These are phyloP conservation scores for Sebastes iracundus DNA, from an alignment of 2,797 vertebrate species.

Conservation along the genomic window DNA sequence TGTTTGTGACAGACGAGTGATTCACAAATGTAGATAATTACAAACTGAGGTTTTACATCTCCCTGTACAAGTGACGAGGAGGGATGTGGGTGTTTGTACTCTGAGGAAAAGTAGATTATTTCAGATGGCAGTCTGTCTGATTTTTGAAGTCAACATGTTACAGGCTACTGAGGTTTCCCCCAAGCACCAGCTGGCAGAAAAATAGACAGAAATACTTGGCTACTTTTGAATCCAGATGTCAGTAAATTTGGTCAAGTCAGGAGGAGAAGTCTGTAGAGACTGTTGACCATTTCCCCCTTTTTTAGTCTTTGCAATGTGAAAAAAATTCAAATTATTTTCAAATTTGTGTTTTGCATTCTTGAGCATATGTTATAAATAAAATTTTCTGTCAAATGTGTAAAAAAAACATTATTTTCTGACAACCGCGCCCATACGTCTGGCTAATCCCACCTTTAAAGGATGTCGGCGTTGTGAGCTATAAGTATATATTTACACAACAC, in stretches of 20 bases:
- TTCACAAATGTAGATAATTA: slow-evolving; percentile 9
- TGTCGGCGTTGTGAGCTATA: not conserved
- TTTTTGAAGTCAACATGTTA: slow-evolving; percentile 43
- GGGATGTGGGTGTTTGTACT: not conserved
- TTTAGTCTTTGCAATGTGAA: not conserved
- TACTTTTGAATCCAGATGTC: slow-evolving; percentile 6
- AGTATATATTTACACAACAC: not conserved
- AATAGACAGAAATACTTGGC: not conserved
- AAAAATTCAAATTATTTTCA: not conserved
- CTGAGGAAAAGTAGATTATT: not conserved
- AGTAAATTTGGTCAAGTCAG: not conserved
- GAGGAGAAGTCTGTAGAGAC: not conserved
- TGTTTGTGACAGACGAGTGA: slow-evolving; percentile 17
- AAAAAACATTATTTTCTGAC: not conserved
- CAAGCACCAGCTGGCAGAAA: not conserved
- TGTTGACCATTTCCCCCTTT: not conserved
- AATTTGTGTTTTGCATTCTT: not conserved
- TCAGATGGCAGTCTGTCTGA: not conserved
- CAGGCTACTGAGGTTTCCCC: slow-evolving; percentile 35
- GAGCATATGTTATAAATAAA: not conserved
- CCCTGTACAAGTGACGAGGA: not conserved
- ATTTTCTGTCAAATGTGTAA: not conserved
- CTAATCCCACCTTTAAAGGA: not conserved
- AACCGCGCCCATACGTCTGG: not conserved
- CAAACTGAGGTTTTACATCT: not conserved